Evolutionary conservation across 2,888 invertebrate genomes (phyloP).

Genomic region (Orthosia gracilis): DNA sequence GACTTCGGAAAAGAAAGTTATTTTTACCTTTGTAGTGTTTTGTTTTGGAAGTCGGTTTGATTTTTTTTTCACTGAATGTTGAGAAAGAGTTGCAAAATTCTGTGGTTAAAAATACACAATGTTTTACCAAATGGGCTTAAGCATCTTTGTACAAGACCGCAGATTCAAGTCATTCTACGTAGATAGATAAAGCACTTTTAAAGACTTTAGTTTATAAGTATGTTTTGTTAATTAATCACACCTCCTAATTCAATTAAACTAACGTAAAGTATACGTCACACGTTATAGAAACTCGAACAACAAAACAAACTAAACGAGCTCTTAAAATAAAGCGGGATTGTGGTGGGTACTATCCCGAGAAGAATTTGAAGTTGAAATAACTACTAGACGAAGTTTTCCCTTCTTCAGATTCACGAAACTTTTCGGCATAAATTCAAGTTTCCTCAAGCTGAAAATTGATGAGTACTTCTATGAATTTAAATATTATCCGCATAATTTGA

Average conservation of each 20-base stretch:
- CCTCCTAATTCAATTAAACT: slow-evolving; percentile 1
- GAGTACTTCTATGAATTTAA: slow-evolving; percentile 74
- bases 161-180: not conserved
- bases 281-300: slow-evolving; percentile 69
- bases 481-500: slow-evolving; percentile 60
- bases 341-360: slow-evolving; percentile 59
- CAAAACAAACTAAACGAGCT: slow-evolving; percentile 74
- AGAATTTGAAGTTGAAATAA: slow-evolving; percentile 81
- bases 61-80: not conserved
- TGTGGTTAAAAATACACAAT: not conserved
- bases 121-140: not conserved
- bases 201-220: not conserved
- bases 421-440: slow-evolving; percentile 81
- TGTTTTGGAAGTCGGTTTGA: no score
- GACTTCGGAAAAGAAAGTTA: no score
- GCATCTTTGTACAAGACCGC: not conserved
- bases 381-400: slow-evolving; percentile 79
- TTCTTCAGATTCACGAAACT: slow-evolving; percentile 75
- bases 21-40: no score
- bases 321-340: slow-evolving; percentile 73
- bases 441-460: slow-evolving; percentile 78
- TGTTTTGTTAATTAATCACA: not conserved
- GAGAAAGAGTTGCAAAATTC: not conserved
- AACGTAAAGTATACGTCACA: slow-evolving; percentile 23
- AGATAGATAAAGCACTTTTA: not conserved